These are phyloP conservation scores for Drosophila simulans DNA, from an alignment of 1,140 invertebrate genomes.

Conservation along the genomic window DNA sequence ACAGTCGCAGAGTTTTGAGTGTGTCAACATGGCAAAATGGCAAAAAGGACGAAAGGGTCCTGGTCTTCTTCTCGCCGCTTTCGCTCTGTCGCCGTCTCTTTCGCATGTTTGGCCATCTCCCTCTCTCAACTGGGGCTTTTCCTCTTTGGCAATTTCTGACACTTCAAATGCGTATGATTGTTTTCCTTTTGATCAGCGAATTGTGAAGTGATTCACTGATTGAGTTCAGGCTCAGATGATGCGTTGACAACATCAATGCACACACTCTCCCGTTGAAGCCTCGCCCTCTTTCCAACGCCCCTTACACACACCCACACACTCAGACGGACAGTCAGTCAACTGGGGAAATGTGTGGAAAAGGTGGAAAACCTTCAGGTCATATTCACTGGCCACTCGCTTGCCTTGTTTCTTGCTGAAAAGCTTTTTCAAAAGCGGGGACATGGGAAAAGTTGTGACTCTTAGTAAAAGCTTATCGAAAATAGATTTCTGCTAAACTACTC, in stretches of 20 bases:
- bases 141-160: constrained; percentile 76
- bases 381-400: constrained; percentile 16
- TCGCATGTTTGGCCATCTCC: constrained; percentile 1
- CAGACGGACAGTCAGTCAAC: constrained; percentile 18
- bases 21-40: constrained; percentile 67
- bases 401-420: not conserved
- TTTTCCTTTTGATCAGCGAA: constrained; percentile 82
- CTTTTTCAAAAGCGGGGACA: not conserved
- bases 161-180: constrained; percentile 83
- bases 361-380: constrained; percentile 24
- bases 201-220: constrained; percentile 83
- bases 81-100: constrained; percentile 5
- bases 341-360: constrained; percentile 25
- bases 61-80: constrained; percentile 11
- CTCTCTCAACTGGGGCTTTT: not conserved
- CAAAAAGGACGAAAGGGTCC: constrained; percentile 68
- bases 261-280: constrained; percentile 22
- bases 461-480: not conserved
- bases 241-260: constrained; percentile 75
- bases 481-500: not conserved
- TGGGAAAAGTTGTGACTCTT: not conserved
- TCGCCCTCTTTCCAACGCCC: constrained; percentile 2
- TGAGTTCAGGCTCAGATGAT: constrained; percentile 80
- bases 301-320: constrained; percentile 7
- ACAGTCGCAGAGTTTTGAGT: constrained; percentile 62